phyloP scores from a whole-genome alignment of 2,797 vertebrate genomes.

The Leuciscus waleckii region DNA sequence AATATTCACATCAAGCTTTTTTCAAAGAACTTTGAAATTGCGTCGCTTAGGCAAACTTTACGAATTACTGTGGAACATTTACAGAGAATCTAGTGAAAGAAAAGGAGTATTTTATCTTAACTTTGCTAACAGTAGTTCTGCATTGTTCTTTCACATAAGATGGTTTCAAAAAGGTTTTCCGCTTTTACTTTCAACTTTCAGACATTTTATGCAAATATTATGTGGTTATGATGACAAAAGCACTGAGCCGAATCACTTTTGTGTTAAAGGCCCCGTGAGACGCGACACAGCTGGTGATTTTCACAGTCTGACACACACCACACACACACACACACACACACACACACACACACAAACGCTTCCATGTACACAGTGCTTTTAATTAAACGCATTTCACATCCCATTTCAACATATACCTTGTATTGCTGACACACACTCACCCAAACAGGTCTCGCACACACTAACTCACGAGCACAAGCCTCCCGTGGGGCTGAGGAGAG shows the following conservation, averaged over 20 bases:
- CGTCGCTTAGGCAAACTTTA: background rate
- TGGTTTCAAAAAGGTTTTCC: background rate
- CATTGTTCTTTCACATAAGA: background rate
- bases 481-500: constrained; percentile 9
- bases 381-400: constrained; percentile 29
- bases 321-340: background rate
- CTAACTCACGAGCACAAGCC: background rate
- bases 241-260: constrained; percentile 34
- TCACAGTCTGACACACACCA: constrained; percentile 35
- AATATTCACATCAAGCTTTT: background rate
- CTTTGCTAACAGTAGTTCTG: background rate
- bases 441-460: constrained; percentile 11
- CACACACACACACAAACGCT: background rate
- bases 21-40: background rate
- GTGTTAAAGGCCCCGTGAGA: constrained; percentile 38
- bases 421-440: constrained; percentile 25
- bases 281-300: constrained; percentile 42
- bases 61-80: background rate
- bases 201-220: background rate
- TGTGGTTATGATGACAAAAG: constrained; percentile 46
- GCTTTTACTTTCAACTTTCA: background rate
- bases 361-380: constrained; percentile 27
- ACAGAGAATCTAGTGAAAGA: background rate
- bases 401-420: constrained; percentile 43
- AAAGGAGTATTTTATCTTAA: background rate